These are phyloP conservation scores for Hydrochoerus hydrochaeris DNA, from an alignment of 2,113 vertebrate species.

Conservation along the genomic window DNA sequence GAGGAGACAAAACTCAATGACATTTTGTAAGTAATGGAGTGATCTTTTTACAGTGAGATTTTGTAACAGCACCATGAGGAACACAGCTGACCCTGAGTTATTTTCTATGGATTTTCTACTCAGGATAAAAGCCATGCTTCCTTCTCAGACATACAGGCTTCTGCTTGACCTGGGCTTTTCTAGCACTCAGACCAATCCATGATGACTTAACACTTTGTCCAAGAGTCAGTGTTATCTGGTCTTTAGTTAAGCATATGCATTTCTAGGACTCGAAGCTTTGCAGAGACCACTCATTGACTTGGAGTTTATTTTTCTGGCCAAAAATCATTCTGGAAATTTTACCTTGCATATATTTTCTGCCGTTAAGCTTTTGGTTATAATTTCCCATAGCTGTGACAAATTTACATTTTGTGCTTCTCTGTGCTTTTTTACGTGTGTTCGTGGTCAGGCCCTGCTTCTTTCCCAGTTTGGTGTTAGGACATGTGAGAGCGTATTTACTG, in stretches of 20 bases:
- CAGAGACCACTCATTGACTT: not conserved
- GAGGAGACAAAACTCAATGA: not conserved
- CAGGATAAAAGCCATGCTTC: not conserved
- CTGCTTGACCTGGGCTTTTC: not conserved
- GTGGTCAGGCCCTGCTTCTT: not conserved
- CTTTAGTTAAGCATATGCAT: not conserved
- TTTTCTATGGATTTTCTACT: not conserved
- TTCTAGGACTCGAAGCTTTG: not conserved
- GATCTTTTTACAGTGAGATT: not conserved
- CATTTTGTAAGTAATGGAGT: not conserved
- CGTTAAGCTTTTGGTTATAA: not conserved
- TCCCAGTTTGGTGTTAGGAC: not conserved
- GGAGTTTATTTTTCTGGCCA: not conserved
- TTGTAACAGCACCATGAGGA: not conserved
- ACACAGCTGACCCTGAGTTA: not conserved
- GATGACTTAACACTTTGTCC: not conserved
- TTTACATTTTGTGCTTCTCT: not conserved
- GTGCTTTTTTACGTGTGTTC: not conserved
- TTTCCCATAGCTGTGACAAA: not conserved
- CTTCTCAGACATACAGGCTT: not conserved
- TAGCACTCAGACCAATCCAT: not conserved
- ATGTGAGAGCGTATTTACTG: not conserved
- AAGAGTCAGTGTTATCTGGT: not conserved
- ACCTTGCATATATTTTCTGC: not conserved
- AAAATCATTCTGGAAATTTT: not conserved